Conservation (phyloP, 2,797 vertebrate genomes). For the Lepus townsendii region DNA sequence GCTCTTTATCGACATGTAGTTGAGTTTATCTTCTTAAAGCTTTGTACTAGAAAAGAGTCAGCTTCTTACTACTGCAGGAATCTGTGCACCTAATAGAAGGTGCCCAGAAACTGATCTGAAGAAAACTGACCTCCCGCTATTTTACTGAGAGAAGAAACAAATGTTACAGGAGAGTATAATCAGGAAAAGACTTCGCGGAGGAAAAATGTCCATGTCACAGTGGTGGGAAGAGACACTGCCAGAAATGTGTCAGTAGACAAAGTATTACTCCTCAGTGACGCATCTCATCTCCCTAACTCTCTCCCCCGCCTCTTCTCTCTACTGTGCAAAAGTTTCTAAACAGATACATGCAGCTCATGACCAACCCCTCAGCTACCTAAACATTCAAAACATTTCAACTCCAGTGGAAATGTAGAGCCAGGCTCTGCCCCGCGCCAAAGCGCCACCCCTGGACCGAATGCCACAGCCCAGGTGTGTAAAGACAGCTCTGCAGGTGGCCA, state of each 20-base stretch:
- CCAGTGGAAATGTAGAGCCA: constrained; percentile 50
- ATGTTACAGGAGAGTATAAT: constrained; percentile 27
- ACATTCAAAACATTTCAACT: constrained; percentile 38
- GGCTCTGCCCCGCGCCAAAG: neutral
- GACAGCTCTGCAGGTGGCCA: neutral
- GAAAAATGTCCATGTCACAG: neutral
- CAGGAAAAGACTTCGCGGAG: constrained; percentile 46
- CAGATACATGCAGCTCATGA: neutral
- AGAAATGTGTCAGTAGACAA: constrained; percentile 25
- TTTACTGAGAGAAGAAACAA: constrained; percentile 43
- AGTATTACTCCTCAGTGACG: neutral
- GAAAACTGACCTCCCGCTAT: neutral
- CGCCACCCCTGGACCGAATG: neutral
- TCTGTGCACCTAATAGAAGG: neutral
- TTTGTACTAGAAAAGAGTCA: neutral
- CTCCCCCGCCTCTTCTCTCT: neutral
- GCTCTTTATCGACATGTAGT: neutral
- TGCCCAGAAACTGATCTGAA: constrained; percentile 1
- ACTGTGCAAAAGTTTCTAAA: constrained; percentile 31
- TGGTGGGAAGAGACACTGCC: constrained; percentile 16
- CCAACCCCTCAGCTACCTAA: neutral
- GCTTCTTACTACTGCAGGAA: neutral
- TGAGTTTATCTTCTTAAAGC: constrained; percentile 28
- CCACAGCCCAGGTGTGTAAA: neutral
- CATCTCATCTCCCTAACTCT: neutral